Evolutionary conservation across 2,113 vertebrate species (phyloP).

Genomic region (Telmatochromis sp.): DNA sequence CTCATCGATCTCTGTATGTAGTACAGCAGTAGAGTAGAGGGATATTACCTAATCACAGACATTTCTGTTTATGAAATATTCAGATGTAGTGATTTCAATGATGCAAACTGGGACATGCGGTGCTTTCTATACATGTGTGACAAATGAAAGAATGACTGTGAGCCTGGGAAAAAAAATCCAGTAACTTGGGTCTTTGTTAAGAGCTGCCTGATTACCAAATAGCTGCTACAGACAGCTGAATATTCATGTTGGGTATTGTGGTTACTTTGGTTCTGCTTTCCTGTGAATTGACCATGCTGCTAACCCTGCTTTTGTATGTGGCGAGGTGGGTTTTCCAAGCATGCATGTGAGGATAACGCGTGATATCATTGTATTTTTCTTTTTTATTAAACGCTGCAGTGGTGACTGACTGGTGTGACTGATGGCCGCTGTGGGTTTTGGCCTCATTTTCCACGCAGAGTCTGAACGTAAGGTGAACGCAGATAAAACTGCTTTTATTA

Average conservation of each 20-base stretch:
- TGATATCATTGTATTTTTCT: not conserved
- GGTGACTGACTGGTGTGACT: not conserved
- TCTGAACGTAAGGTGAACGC: not conserved
- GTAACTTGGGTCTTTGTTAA: not conserved
- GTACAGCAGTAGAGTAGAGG: not conserved
- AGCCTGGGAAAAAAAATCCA: not conserved
- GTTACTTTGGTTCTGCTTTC: conserved; percentile 16
- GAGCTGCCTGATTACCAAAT: not conserved
- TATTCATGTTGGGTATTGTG: not conserved
- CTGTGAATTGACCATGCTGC: not conserved
- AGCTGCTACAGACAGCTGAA: not conserved
- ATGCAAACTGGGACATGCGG: not conserved
- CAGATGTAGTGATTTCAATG: not conserved
- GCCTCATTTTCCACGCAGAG: not conserved
- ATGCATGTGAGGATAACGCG: not conserved
- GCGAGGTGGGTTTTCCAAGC: not conserved
- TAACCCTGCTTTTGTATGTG: not conserved
- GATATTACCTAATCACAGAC: not conserved
- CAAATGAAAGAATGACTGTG: not conserved
- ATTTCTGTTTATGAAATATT: not conserved
- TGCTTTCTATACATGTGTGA: not conserved
- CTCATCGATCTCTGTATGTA: not conserved
- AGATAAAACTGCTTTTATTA: not conserved
- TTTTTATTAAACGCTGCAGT: not conserved
- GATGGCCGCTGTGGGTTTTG: not conserved